Evolutionary conservation across 2,113 vertebrate genomes (phyloP).

Genomic region (Sinocyclocheilus anshuiensis): DNA sequence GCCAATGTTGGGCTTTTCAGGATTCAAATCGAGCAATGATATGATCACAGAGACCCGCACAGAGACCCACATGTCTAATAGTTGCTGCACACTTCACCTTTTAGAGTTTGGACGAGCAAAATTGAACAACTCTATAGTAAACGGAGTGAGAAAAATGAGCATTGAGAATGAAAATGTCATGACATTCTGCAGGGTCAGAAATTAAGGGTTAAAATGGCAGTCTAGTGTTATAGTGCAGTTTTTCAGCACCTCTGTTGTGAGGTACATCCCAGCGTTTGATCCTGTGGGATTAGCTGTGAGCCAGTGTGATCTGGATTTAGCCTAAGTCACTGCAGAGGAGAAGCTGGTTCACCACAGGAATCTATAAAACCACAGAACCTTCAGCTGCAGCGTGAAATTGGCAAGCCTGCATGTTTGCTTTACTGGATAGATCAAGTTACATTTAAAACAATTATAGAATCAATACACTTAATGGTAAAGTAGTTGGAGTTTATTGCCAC

Average conservation of each 20-base stretch:
- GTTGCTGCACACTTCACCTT: neutral
- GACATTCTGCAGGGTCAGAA: constrained; percentile 5
- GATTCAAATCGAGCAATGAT: neutral
- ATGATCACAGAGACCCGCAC: neutral
- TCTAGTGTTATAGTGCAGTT: constrained; percentile 13
- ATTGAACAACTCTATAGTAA: neutral
- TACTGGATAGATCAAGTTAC: neutral
- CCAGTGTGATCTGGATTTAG: constrained; percentile 61
- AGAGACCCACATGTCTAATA: neutral
- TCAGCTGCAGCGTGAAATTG: neutral
- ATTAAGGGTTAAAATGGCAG: constrained; percentile 17
- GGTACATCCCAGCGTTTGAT: constrained; percentile 58
- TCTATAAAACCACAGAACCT: constrained; percentile 15
- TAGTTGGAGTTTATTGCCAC: neutral
- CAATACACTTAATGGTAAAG: neutral
- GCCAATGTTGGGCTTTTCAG: too few relatives aligned
- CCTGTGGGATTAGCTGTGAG: constrained; percentile 65
- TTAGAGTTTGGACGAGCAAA: neutral
- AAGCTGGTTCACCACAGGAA: constrained; percentile 37
- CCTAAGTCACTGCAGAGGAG: constrained; percentile 40
- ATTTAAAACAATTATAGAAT: neutral
- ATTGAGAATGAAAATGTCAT: constrained; percentile 8
- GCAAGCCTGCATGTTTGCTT: neutral
- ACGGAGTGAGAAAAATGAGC: neutral
- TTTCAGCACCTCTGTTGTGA: constrained; percentile 44